Conservation (phyloP, 2,888 invertebrate species). For the Aleiodes alternator region DNA sequence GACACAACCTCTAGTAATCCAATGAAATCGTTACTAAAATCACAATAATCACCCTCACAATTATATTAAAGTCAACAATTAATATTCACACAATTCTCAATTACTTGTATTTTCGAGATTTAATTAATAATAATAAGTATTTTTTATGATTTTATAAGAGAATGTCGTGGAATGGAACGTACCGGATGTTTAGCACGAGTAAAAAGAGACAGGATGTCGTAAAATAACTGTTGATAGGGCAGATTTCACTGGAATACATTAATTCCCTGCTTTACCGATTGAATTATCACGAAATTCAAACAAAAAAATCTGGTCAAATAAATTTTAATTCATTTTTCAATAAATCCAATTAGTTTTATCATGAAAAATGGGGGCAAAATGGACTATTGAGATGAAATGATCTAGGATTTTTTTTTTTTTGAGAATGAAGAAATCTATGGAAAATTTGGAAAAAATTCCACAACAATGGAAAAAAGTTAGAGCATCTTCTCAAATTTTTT, state of each 20-base stretch:
- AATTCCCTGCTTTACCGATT: no score
- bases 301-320: no score
- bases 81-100: constrained; percentile 46
- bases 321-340: no score
- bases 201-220: constrained; percentile 66
- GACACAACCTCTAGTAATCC: constrained; percentile 59
- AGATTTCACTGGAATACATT: background rate
- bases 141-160: constrained; percentile 60
- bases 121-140: constrained; percentile 51
- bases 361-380: no score
- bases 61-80: constrained; percentile 10
- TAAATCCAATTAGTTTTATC: no score
- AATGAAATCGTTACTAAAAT: constrained; percentile 57
- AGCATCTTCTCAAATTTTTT: no score
- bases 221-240: background rate
- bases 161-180: constrained; percentile 55
- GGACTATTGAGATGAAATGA: no score
- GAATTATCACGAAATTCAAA: no score
- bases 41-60: constrained; percentile 48
- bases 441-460: no score
- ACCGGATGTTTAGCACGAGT: constrained; percentile 65
- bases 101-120: constrained; percentile 57
- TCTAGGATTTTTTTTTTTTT: no score
- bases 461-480: no score
- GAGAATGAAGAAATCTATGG: no score